Conservation (phyloP, 1,140 invertebrate species). For the Polyergus mexicanus region DNA sequence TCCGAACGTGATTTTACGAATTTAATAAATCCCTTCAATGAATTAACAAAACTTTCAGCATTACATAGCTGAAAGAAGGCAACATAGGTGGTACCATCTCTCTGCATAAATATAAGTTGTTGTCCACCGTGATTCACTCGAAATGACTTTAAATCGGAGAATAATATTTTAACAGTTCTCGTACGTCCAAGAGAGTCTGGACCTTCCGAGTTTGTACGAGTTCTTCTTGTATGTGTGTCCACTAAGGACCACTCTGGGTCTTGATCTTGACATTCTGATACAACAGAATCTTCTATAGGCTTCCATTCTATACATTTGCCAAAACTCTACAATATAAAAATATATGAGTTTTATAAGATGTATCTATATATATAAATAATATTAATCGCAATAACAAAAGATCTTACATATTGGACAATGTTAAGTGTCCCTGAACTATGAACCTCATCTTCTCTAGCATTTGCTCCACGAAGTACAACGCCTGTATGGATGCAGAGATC, state of each 20-base stretch:
- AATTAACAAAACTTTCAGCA: conserved; percentile 92
- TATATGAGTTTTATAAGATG: background rate
- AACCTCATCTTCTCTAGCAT: conserved; percentile 84
- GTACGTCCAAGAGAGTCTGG: conserved; percentile 87
- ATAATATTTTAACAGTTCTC: conserved; percentile 88
- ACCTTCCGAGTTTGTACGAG: conserved; percentile 86
- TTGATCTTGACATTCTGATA: conserved; percentile 91
- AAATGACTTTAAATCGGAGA: conserved; percentile 90
- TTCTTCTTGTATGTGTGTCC: conserved; percentile 89
- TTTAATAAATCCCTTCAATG: conserved; percentile 88
- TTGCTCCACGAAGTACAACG: conserved; percentile 82
- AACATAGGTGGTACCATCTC: conserved; percentile 91
- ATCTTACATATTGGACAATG: conserved; percentile 86
- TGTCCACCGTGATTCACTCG: conserved; percentile 89
- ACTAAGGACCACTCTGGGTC: conserved; percentile 94
- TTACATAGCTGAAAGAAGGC: conserved; percentile 95
- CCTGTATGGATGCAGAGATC: conserved; percentile 85
- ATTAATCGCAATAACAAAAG: background rate
- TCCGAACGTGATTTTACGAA: conserved; percentile 90
- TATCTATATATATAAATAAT: background rate
- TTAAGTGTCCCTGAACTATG: conserved; percentile 85
- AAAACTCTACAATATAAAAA: conserved; percentile 81
- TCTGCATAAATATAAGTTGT: conserved; percentile 90
- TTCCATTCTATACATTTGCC: conserved; percentile 92
- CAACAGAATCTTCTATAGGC: conserved; percentile 91